These are phyloP conservation scores for Troides oblongomaculatus DNA, from an alignment of 2,888 invertebrate species.

Conservation along the genomic window DNA sequence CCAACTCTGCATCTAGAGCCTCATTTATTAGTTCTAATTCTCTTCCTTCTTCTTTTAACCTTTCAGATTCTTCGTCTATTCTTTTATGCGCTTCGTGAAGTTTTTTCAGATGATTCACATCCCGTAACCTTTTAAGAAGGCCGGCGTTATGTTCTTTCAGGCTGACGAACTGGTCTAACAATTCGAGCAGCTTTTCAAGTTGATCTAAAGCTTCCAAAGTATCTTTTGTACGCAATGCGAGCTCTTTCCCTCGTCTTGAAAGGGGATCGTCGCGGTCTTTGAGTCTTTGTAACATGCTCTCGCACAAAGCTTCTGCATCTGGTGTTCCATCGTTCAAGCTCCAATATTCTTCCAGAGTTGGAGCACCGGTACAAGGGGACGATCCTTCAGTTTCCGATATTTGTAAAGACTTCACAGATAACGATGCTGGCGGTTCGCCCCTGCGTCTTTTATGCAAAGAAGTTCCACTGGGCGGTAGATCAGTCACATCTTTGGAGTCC, in stretches of 20 bases:
- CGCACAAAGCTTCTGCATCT: constrained; percentile 63
- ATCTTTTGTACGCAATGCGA: constrained; percentile 79
- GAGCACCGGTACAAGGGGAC: constrained; percentile 66
- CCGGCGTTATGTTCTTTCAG: constrained; percentile 86
- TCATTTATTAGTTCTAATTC: constrained; percentile 70
- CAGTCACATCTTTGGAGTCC: constrained; percentile 54
- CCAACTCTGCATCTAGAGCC: constrained; percentile 79
- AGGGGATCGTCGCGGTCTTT: constrained; percentile 67
- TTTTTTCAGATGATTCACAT: constrained; percentile 85
- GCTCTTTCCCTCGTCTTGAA: constrained; percentile 76
- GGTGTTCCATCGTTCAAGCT: constrained; percentile 47
- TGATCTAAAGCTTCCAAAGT: constrained; percentile 87
- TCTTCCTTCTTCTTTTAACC: constrained; percentile 56
- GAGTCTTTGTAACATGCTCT: constrained; percentile 64
- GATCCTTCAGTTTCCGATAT: constrained; percentile 70
- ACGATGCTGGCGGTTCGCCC: constrained; percentile 66
- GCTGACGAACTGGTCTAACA: constrained; percentile 87
- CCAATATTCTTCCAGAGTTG: constrained; percentile 62
- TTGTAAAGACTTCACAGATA: constrained; percentile 63
- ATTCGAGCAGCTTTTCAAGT: constrained; percentile 86
- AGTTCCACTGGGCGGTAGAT: constrained; percentile 66
- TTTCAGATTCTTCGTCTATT: constrained; percentile 65
- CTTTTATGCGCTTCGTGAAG: constrained; percentile 81
- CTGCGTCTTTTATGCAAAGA: constrained; percentile 66
- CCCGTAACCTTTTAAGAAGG: constrained; percentile 84